phyloP scores from a whole-genome alignment of 2,797 vertebrate genomes.

The Aeoliscus strigatus region DNA sequence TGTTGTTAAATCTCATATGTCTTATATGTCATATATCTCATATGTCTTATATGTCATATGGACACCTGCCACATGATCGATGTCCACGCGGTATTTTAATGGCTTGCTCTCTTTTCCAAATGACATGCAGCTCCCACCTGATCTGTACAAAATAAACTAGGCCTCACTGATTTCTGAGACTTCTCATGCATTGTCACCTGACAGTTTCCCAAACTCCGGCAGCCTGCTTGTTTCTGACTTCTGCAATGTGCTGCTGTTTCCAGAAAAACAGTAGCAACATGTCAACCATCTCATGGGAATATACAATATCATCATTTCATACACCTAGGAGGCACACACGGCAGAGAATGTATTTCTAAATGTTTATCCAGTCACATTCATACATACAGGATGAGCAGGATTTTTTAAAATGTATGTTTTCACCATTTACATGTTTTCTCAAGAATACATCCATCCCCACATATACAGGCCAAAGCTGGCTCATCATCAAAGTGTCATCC shows the following conservation, averaged over 20 bases:
- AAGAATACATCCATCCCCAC: slow-evolving; percentile 2
- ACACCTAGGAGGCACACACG: neutral
- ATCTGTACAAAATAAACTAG: slow-evolving; percentile 15
- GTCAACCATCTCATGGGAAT: slow-evolving; percentile 25
- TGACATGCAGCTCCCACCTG: slow-evolving; percentile 21
- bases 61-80: too few relatives aligned
- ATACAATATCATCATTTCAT: slow-evolving; percentile 21
- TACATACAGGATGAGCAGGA: neutral
- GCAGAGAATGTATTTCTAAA: too few relatives aligned
- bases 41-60: too few relatives aligned
- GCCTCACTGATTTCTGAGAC: slow-evolving; percentile 18
- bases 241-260: slow-evolving; percentile 13
- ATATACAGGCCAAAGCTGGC: slow-evolving; percentile 41
- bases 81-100: too few relatives aligned
- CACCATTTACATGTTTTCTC: neutral
- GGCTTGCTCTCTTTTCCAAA: slow-evolving; percentile 9
- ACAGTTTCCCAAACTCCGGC: slow-evolving; percentile 47
- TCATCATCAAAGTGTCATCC: slow-evolving; percentile 23
- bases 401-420: slow-evolving; percentile 1
- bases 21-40: too few relatives aligned
- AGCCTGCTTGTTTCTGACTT: slow-evolving; percentile 21
- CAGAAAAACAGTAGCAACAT: slow-evolving; percentile 17
- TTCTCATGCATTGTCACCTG: slow-evolving; percentile 32
- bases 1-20: neutral
- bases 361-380: too few relatives aligned